Evolutionary conservation across 2,888 invertebrate species (phyloP).

Genomic region (Atherix ibis): DNA sequence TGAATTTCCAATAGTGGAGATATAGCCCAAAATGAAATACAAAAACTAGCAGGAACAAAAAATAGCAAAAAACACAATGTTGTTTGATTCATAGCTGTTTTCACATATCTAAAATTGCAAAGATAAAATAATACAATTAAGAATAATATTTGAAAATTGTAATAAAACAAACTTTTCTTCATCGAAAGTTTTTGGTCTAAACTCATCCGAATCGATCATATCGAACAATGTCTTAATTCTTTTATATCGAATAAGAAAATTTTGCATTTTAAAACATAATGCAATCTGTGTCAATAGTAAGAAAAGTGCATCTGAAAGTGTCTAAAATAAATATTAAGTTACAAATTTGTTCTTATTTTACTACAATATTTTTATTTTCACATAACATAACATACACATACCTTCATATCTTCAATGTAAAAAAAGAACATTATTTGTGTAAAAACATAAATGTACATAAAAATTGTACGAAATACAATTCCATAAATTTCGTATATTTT

Average conservation of each 20-base stretch:
- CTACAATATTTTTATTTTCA: too few relatives aligned
- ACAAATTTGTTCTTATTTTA: too few relatives aligned
- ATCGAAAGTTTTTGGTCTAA: background rate
- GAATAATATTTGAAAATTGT: too few relatives aligned
- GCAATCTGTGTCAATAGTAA: background rate
- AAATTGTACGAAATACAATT: background rate
- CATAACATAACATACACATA: too few relatives aligned
- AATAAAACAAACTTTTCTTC: background rate
- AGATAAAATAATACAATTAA: too few relatives aligned
- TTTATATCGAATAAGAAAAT: background rate
- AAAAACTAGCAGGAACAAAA: background rate
- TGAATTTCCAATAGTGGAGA: background rate
- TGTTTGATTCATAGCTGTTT: background rate
- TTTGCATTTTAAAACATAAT: background rate
- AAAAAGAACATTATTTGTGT: background rate
- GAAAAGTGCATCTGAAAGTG: background rate
- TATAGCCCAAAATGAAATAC: background rate
- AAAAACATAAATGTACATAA: background rate
- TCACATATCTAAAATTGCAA: background rate
- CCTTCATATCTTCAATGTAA: background rate
- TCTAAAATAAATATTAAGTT: background rate
- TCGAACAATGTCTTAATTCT: background rate
- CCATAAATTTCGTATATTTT: background rate
- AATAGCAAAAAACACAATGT: background rate
- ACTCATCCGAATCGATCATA: too few relatives aligned